Percentiles rank a stretch among this genome's conserved stretches.
phyloP scores from a whole-genome alignment of 2,113 vertebrate genomes.

The Argyrosomus japonicus region DNA sequence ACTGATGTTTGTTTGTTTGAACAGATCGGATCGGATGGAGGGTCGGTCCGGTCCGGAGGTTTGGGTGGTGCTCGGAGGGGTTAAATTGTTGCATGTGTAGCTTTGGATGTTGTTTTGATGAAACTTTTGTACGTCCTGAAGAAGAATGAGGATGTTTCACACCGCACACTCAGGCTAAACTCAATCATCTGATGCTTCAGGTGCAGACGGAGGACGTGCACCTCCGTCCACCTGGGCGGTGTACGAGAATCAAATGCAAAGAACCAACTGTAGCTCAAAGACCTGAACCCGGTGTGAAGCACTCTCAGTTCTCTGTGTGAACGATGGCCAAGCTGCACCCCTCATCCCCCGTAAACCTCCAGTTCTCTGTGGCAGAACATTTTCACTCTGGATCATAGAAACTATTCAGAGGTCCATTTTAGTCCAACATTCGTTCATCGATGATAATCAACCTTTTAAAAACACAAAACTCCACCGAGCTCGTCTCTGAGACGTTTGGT shows the following conservation, averaged over 20 bases:
- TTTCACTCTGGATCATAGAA: conserved; percentile 10
- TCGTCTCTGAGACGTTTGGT: too few species aligned
- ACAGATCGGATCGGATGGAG: not conserved
- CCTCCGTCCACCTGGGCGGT: not conserved
- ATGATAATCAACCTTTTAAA: not conserved
- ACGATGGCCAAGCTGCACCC: conserved; percentile 1
- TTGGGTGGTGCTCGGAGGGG: not conserved
- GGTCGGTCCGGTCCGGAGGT: not conserved
- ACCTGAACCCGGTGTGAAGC: not conserved
- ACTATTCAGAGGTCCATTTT: not conserved
- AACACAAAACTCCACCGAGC: too few species aligned
- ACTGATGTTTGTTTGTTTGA: conserved; percentile 14
- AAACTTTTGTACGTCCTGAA: not conserved
- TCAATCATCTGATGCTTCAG: too few species aligned
- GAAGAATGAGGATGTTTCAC: conserved; percentile 10
- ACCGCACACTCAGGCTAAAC: not conserved
- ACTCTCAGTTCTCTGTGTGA: not conserved
- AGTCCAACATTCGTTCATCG: not conserved
- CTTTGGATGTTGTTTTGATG: not conserved
- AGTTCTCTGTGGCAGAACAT: conserved; percentile 41
- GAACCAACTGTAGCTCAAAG: not conserved
- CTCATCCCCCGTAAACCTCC: not conserved
- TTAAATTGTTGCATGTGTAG: conserved; percentile 22
- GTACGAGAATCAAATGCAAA: too few species aligned
- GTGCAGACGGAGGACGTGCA: not conserved